These are phyloP conservation scores for Araneus ventricosus DNA, from an alignment of 1,140 invertebrate genomes.

Conservation along the genomic window DNA sequence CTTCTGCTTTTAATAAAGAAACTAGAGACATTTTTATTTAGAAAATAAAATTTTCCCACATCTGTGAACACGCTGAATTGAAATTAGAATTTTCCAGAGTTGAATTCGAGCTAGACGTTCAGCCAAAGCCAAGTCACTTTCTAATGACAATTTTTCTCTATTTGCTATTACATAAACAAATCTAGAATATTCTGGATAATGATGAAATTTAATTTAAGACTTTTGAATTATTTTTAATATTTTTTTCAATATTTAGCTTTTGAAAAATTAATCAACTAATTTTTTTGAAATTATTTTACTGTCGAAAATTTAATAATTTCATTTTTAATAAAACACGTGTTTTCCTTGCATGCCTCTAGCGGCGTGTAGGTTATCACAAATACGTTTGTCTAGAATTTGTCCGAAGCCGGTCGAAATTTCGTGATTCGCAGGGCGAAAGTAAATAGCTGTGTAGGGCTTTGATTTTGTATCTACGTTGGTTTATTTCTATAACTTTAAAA, in stretches of 20 bases:
- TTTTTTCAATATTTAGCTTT: not conserved
- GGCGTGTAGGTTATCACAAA: not conserved
- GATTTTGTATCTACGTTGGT: no score
- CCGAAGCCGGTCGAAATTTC: not conserved
- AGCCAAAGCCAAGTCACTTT: constrained; percentile 19
- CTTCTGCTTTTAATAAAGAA: no score
- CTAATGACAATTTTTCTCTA: not conserved
- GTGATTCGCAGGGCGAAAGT: no score
- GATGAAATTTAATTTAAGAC: not conserved
- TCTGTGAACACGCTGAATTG: no score
- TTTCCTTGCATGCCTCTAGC: not conserved
- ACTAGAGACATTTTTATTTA: no score
- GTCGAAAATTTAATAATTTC: constrained; percentile 2
- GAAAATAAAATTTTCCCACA: no score
- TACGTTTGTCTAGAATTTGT: no score
- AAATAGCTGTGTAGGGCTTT: no score
- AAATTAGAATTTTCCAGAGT: no score
- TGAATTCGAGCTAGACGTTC: no score
- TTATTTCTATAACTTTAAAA: no score
- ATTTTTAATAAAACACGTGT: constrained; percentile 22
- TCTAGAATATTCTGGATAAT: constrained; percentile 58
- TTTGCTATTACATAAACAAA: not conserved
- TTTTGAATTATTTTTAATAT: not conserved
- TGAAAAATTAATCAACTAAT: constrained; percentile 4
- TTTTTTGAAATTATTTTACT: not conserved